Evolutionary conservation across 2,113 vertebrate species (phyloP).

Genomic region (Trichomycterus rosablanca): DNA sequence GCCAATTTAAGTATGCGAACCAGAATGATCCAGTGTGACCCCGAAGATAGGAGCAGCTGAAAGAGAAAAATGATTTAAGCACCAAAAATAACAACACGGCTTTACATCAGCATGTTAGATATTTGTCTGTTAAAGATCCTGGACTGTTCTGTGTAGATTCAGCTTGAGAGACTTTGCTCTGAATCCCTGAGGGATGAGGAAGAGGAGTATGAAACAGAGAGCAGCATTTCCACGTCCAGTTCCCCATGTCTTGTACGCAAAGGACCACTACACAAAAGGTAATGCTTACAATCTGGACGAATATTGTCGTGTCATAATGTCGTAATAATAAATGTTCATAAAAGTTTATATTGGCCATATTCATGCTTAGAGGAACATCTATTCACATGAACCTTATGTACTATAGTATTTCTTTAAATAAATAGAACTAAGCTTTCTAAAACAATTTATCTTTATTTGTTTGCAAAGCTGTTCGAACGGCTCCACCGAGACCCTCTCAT

Average conservation of each 20-base stretch:
- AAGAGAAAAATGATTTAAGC: too few relatives aligned
- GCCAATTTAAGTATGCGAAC: too few relatives aligned
- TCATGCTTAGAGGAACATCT: too few relatives aligned
- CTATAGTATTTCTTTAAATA: background rate
- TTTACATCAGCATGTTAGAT: too few relatives aligned
- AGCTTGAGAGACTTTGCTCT: conserved; percentile 77
- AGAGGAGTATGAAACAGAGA: conserved; percentile 64
- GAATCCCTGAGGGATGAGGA: conserved; percentile 63
- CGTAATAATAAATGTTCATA: too few relatives aligned
- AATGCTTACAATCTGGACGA: conserved; percentile 30
- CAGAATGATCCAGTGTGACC: too few relatives aligned
- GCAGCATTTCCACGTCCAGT: conserved; percentile 74
- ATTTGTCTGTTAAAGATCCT: too few relatives aligned
- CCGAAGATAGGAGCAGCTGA: too few relatives aligned
- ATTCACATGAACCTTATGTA: too few relatives aligned
- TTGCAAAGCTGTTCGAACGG: conserved; percentile 67
- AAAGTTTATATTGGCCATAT: too few relatives aligned
- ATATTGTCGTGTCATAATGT: too few relatives aligned
- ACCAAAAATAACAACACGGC: too few relatives aligned
- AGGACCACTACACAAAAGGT: conserved; percentile 70
- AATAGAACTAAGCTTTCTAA: background rate
- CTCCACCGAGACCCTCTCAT: conserved; percentile 84
- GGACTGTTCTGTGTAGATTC: conserved; percentile 52
- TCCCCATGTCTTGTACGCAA: conserved; percentile 78
- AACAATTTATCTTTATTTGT: conserved; percentile 9